Base-by-base conservation (phyloP, 30 jellyfish, hydroid and myxozoan species). In the Catostylus mosaicus region DNA sequence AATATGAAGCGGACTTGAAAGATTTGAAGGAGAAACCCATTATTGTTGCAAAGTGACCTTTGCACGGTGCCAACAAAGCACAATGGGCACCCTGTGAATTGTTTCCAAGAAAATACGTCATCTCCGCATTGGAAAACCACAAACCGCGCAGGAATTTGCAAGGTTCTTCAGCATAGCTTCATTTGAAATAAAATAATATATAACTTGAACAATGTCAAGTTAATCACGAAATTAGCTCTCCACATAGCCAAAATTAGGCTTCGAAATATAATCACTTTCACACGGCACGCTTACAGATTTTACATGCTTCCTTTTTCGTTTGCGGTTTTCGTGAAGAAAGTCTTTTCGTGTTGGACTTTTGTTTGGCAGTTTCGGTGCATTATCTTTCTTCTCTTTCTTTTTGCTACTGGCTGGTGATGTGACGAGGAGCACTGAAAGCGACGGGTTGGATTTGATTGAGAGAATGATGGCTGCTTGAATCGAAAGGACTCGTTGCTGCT, bases 401-500 rank as follows among this genome's bases (percentile, higher is more conserved):
- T 90, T 90, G 78, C 87, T 67, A 50, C 90, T 82, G 62, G 90
- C 82, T 0, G 98, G 88, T 10, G 92, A 80, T 18, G 98, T 93
- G 65, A 93, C 97, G 23, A 93, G 93, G 23, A 93, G 89, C 8
- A 87, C 87, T 35, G 96, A 86, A 38, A 93, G 73, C 24, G 98
- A 93, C 0, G 98, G 98, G 54, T 93, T 93, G 12, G 91, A 84
- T 54, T 70, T 93, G 85, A 93, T 87, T 8, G 98, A 78, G 29
- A 93, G 85, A 73, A 93, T 93, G 31, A 93, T 87, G 35, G 92
- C 98, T 4, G 98, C 98, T 81, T 93, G 98, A 22, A 93, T 93
- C 26, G 98, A 93, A 61, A 93, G 78, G 63, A 93, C 98, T 14
- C 98, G 92, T 51, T 93, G 98, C 73, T 93, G 98, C 73, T 93